phyloP scores from a whole-genome alignment of 2,797 vertebrate species.

The Merluccius polli region DNA sequence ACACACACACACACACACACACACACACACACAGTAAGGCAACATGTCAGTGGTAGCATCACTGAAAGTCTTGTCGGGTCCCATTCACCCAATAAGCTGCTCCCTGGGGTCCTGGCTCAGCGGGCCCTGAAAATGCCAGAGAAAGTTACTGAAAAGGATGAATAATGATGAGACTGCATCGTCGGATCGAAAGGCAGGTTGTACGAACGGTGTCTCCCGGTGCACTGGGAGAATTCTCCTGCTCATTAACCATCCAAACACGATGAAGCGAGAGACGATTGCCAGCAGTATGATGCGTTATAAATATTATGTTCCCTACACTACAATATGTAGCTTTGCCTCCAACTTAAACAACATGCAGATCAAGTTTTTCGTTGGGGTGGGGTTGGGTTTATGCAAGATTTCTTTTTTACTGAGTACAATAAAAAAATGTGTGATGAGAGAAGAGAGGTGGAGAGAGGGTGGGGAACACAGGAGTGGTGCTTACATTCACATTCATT shows the following conservation, averaged over 20 bases:
- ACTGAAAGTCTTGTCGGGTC: not conserved
- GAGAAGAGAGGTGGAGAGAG: not conserved
- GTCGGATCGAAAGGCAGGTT: no score
- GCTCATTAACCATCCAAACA: no score
- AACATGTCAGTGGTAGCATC: not conserved
- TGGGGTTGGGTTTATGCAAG: not conserved
- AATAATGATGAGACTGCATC: no score
- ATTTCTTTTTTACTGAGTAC: not conserved
- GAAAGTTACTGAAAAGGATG: no score
- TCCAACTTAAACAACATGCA: not conserved
- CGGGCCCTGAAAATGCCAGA: no score
- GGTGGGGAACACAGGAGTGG: not conserved
- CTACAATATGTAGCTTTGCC: not conserved
- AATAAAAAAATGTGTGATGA: not conserved
- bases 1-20: no score
- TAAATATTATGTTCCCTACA: not conserved
- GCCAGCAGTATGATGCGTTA: not conserved
- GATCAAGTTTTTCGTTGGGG: not conserved
- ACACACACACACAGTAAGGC: no score
- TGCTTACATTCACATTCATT: not conserved
- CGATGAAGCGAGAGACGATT: no score
- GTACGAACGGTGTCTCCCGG: no score
- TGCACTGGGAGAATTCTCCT: no score
- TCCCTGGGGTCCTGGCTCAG: no score
- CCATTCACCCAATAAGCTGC: no score